Conservation (phyloP, 2,113 vertebrate species). For the Saccopteryx bilineata region DNA sequence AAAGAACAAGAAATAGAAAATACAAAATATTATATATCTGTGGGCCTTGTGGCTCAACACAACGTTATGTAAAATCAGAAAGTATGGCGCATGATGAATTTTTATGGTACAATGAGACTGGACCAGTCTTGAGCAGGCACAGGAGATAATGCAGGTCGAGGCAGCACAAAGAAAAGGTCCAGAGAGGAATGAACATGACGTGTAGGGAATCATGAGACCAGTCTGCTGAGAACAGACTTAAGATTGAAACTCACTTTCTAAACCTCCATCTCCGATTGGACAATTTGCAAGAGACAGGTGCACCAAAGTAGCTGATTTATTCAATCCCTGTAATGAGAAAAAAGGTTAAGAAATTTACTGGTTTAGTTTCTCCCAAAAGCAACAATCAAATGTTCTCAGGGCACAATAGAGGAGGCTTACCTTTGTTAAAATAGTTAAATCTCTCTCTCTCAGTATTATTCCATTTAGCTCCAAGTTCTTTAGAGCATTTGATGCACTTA, state of each 20-base stretch:
- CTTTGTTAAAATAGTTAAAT: slow-evolving; percentile 93
- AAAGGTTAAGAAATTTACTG: slow-evolving; percentile 46
- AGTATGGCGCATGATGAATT: not conserved
- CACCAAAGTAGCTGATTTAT: slow-evolving; percentile 91
- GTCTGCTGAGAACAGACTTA: not conserved
- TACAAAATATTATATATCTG: slow-evolving; percentile 14
- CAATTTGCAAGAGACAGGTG: slow-evolving; percentile 94
- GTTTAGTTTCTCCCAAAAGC: not conserved
- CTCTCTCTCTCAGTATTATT: slow-evolving; percentile 93
- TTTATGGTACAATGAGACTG: not conserved
- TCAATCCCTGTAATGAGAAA: slow-evolving; percentile 91
- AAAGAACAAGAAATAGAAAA: not conserved
- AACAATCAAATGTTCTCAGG: slow-evolving; percentile 1
- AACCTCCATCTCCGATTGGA: slow-evolving; percentile 94
- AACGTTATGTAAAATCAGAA: slow-evolving; percentile 9
- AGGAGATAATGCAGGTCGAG: not conserved
- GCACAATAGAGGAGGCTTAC: slow-evolving; percentile 85
- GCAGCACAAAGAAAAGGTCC: not conserved
- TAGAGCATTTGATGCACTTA: slow-evolving; percentile 90
- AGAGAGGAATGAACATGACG: not conserved
- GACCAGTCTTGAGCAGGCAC: not conserved
- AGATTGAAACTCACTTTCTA: slow-evolving; percentile 92
- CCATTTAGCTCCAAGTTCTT: slow-evolving; percentile 94
- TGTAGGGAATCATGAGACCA: not conserved
- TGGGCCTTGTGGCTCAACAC: not conserved